Conservation (phyloP, 2,797 vertebrate genomes). For the Mormyrops attenuatus region DNA sequence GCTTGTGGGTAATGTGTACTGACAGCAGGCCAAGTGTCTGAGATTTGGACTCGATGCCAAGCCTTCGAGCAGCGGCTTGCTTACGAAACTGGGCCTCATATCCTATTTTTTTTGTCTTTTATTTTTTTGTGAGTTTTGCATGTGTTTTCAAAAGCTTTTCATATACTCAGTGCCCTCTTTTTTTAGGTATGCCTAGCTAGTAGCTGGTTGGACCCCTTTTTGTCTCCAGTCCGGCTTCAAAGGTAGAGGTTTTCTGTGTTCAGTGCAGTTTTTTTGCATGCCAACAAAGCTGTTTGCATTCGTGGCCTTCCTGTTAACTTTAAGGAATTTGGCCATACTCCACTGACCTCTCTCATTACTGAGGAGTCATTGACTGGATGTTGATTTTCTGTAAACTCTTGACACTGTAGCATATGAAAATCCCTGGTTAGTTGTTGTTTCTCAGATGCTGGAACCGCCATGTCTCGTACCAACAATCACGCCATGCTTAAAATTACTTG, state of each 20-base stretch:
- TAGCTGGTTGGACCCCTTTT: neutral
- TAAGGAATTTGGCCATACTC: neutral
- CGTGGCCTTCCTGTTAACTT: neutral
- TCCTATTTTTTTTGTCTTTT: neutral
- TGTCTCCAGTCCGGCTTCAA: neutral
- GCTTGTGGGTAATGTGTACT: conserved; percentile 9
- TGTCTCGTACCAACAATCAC: neutral
- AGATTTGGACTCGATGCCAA: conserved; percentile 4
- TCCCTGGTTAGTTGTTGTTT: neutral
- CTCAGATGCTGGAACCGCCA: neutral
- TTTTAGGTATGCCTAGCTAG: neutral
- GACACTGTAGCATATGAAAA: neutral
- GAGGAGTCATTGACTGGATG: neutral
- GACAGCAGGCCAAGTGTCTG: conserved; percentile 3
- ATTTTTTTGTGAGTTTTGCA: neutral
- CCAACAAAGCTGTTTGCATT: neutral
- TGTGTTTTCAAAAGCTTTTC: neutral
- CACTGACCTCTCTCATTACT: neutral
- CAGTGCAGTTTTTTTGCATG: neutral
- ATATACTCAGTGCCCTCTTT: neutral
- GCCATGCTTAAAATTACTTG: neutral
- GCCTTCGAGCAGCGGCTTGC: neutral
- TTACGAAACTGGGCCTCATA: neutral
- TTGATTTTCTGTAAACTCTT: neutral
- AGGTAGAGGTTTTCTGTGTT: neutral